These are phyloP conservation scores for Stegodyphus mimosarum DNA, from an alignment of 1,140 invertebrate species.

Conservation along the genomic window DNA sequence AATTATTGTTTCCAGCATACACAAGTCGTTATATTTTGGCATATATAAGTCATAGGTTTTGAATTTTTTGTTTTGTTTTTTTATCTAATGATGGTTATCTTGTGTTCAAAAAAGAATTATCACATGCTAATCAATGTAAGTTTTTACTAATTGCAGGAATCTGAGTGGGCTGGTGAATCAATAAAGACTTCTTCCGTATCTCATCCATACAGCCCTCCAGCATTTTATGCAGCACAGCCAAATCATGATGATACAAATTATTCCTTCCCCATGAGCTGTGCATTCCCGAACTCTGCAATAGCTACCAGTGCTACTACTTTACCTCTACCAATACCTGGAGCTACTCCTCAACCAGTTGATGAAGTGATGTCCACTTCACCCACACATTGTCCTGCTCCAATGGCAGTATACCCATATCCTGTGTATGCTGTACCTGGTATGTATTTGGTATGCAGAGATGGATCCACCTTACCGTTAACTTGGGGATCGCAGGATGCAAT, in stretches of 20 bases:
- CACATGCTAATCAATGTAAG: too few species aligned
- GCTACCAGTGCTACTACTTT: constrained; percentile 14
- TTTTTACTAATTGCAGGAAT: constrained; percentile 2
- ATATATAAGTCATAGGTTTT: too few species aligned
- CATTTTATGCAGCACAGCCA: background rate
- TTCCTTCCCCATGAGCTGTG: constrained; percentile 1
- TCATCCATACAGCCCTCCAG: background rate
- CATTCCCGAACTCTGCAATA: background rate
- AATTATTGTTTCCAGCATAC: too few species aligned
- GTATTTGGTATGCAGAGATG: constrained; percentile 49
- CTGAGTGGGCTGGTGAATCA: constrained; percentile 21
- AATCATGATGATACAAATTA: constrained; percentile 14
- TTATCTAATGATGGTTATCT: too few species aligned
- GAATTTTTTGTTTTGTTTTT: too few species aligned
- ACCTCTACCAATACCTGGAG: constrained; percentile 30
- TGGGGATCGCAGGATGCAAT: constrained; percentile 34
- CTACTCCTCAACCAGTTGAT: background rate
- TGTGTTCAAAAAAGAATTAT: too few species aligned
- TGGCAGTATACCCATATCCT: constrained; percentile 45
- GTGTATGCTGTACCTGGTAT: constrained; percentile 40
- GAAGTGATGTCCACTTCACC: background rate
- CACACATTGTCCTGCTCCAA: constrained; percentile 7
- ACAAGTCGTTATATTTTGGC: too few species aligned
- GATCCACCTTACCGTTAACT: constrained; percentile 30
- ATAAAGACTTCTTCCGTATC: background rate